Evolutionary conservation across 2,888 invertebrate species (phyloP).

Genomic region (Litoditis marina): DNA sequence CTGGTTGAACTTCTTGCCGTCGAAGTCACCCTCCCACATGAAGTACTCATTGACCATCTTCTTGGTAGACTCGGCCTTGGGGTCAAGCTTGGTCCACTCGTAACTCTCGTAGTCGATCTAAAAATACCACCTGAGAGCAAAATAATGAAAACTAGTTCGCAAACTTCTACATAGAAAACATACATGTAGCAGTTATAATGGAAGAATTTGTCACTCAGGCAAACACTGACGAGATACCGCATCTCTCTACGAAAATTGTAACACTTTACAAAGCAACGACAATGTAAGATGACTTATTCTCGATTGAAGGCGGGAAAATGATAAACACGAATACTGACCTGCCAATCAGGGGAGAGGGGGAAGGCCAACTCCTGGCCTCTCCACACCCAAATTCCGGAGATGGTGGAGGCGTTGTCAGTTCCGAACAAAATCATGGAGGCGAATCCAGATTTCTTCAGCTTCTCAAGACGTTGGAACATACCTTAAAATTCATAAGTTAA

Average conservation of each 20-base stretch:
- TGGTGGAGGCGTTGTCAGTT: conserved; percentile 82
- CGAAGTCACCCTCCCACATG: conserved; percentile 71
- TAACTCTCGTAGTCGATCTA: conserved; percentile 90
- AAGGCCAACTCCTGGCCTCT: conserved; percentile 91
- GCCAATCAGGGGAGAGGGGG: conserved; percentile 66
- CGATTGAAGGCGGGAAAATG: conserved; percentile 6
- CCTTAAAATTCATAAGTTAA: conserved; percentile 68
- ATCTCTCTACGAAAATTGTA: conserved; percentile 37
- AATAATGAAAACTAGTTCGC: background rate
- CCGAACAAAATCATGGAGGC: conserved; percentile 91
- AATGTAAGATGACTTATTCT: conserved; percentile 36
- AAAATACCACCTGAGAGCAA: conserved; percentile 13
- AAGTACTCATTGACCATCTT: conserved; percentile 60
- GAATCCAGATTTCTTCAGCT: conserved; percentile 93
- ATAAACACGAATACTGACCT: conserved; percentile 28
- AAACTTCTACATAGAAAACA: too few relatives aligned
- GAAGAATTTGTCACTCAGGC: conserved; percentile 24
- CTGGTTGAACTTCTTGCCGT: conserved; percentile 90
- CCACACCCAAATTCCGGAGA: conserved; percentile 98
- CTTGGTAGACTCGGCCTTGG: conserved; percentile 73
- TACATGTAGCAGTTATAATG: conserved; percentile 29
- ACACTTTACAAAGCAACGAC: conserved; percentile 23
- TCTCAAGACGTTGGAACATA: conserved; percentile 96
- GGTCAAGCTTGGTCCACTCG: conserved; percentile 87
- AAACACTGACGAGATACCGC: conserved; percentile 43